Base-by-base conservation (phyloP, 2,113 vertebrate genomes). In the Melanotaenia duboulayi region DNA sequence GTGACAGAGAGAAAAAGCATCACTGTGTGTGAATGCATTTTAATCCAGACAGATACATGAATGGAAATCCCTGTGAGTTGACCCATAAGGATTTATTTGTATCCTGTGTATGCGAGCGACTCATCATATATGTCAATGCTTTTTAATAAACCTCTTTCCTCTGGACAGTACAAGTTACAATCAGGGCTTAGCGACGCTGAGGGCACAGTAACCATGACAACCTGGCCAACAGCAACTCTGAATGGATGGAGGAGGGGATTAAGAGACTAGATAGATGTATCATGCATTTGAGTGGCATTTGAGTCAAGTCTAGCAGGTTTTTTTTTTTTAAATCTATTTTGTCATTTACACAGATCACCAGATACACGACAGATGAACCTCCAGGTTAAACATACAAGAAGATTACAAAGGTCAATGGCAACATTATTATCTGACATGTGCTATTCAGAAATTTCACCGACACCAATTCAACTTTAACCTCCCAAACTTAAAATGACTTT, bases 141-240 rank as follows among this genome's bases (percentile, higher is more conserved):
- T 37, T 52, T 32, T 46, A 62, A 74, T 67, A 75, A 71, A 78
- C 63, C 54, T 59, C 75, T 52, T 13, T 77, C 52, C 46, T 76
- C 24, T 68, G 70, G 40, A 69, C 60, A 28, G 72, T 67, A 66
- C 68, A 78, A 81, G 76, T 74, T 65, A 20, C 85, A 73, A 55
- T 50, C 20, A 39, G 48, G 55, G 69, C 80, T 86, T 78, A 76
- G 81, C 24, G 62, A 89, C 14, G 60, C 81, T 52, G 42, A 84
- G 68, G 77, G 81, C 64, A 86, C 58, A 12, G 89, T 91, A 89
- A 84, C 91, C 90, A 92, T 92, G 89, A 87, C 84, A 81, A 91
- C 90, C 37, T 62, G 79, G 68, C 72, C 66, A 65, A 69, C 9
- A 77, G 86, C 65, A 68, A 70, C 74, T 67, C 87, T 88, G 82